These are phyloP conservation scores for Darevskia nairensis DNA, from an alignment of 2,797 vertebrate genomes.

Conservation along the genomic window DNA sequence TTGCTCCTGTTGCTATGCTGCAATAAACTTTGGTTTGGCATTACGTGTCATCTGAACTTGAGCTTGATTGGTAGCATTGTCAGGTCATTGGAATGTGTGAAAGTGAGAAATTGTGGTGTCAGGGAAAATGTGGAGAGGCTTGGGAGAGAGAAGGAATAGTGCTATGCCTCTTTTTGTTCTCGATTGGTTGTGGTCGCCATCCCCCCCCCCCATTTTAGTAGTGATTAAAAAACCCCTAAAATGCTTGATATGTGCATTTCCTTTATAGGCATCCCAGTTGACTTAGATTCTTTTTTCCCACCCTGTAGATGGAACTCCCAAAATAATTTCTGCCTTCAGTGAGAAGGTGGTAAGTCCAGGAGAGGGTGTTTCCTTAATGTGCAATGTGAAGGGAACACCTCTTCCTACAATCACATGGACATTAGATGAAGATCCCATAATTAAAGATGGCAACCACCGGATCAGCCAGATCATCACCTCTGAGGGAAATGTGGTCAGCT, in stretches of 20 bases:
- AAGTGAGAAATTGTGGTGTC: not conserved
- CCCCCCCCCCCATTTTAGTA: no score
- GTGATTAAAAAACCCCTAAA: not conserved
- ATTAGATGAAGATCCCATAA: constrained; percentile 94
- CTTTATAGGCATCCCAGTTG: not conserved
- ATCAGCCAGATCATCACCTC: constrained; percentile 94
- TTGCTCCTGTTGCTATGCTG: no score
- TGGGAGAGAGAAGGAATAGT: not conserved
- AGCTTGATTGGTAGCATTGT: not conserved
- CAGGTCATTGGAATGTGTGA: not conserved
- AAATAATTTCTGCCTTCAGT: constrained; percentile 97
- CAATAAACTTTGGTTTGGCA: no score
- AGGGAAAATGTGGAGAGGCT: not conserved
- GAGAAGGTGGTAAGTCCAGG: constrained; percentile 97
- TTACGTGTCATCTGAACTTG: no score
- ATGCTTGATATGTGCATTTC: not conserved
- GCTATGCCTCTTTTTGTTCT: not conserved
- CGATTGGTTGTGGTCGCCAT: not conserved
- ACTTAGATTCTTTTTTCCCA: constrained; percentile 50
- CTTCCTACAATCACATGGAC: constrained; percentile 94
- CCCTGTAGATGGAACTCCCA: constrained; percentile 92
- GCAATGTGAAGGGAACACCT: constrained; percentile 96
- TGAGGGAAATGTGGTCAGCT: constrained; percentile 95
- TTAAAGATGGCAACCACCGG: constrained; percentile 93
- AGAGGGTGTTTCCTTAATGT: constrained; percentile 94